Evolutionary conservation across 2,888 invertebrate genomes (phyloP).

Genomic region (Ceramica pisi): DNA sequence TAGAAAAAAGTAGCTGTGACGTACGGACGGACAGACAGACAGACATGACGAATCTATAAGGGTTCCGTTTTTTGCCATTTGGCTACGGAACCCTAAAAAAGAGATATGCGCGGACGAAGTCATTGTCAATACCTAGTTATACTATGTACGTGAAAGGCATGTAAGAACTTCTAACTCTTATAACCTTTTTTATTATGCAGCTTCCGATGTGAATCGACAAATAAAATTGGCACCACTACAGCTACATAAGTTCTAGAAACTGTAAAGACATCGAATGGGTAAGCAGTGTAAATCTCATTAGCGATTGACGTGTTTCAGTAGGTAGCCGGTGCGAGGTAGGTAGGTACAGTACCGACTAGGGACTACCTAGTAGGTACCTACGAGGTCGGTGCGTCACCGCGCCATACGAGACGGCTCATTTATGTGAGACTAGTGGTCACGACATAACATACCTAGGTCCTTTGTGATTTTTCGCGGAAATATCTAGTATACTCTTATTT

Average conservation of each 20-base stretch:
- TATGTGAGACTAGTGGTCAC: slow-evolving; percentile 2
- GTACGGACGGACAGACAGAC: too few relatives aligned
- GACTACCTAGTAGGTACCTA: not conserved
- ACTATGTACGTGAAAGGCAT: too few relatives aligned
- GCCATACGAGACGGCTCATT: slow-evolving; percentile 1
- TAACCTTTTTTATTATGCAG: too few relatives aligned
- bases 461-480: not conserved
- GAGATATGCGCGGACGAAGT: too few relatives aligned
- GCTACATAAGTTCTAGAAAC: slow-evolving; percentile 1
- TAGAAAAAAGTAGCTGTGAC: too few relatives aligned
- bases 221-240: not conserved
- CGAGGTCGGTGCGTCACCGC: slow-evolving; percentile 27
- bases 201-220: not conserved
- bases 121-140: too few relatives aligned
- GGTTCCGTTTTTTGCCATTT: too few relatives aligned
- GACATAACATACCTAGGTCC: not conserved
- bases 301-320: not conserved
- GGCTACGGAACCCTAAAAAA: too few relatives aligned
- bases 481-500: too few relatives aligned
- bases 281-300: slow-evolving; percentile 34
- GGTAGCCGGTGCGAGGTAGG: not conserved
- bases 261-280: not conserved
- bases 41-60: too few relatives aligned
- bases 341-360: not conserved
- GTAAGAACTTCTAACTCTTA: too few relatives aligned